Base-by-base conservation (phyloP, 2,888 invertebrate genomes). In the Ectobius pallidus region DNA sequence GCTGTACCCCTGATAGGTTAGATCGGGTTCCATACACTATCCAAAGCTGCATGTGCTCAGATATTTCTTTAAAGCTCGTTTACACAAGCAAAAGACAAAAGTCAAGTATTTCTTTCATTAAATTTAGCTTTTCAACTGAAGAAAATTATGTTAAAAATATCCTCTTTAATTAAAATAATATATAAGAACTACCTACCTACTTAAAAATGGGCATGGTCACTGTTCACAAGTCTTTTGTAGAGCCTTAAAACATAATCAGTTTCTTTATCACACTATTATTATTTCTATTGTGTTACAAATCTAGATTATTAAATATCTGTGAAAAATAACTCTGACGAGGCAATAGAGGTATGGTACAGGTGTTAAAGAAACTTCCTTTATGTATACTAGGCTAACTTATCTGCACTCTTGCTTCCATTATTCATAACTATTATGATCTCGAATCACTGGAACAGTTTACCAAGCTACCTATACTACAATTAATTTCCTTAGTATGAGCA, bases 1-100 rank as follows among this genome's bases (percentile, higher is more conserved):
- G 97, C 98, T 84, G 94, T 99, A 87, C 98, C 99, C 85, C 91
- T 98, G 85, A 95, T 99, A 94, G 99, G 98, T 96, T 82, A 78
- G 79, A 75, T 55, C 75, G 65, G 44, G 65, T 65, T 65, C 65
- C 65, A 65, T 46, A 3, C n/a, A 18, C 49, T 52, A 18, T 14
- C 39, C 39, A 39, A 11, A 46, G 58, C 58, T 58, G 58, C 58
- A 58, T 58, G 58, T 30, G 58, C 58, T 58, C 58, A n/a, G 2
- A 30, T 25, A 6, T 58, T 58, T 32, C 16, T 25, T 58, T 55
- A 16, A 55, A 9, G 46, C 46, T 46, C 27, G 11, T 25, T 27
- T 16, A 58, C 30, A 9, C 27, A 58, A 58, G n/a, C 46, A n/a
- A 46, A 46, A 20, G 2, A 52, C 25, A 14, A 22, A 52, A n/a